Conservation (phyloP, 2,797 vertebrate species). For the Helicolenus hilgendorfi region DNA sequence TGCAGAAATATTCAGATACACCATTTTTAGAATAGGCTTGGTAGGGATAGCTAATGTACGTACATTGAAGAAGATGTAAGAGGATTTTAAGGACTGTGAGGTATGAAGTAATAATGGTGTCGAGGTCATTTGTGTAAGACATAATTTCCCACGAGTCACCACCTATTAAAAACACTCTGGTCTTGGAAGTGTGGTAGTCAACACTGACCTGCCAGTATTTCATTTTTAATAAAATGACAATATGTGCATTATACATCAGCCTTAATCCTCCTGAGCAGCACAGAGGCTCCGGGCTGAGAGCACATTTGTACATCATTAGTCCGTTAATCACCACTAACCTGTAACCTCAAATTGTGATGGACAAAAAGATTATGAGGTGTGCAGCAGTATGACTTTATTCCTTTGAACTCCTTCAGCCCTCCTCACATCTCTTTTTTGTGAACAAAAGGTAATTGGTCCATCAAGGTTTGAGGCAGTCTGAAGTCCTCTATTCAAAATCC, state of each 20-base stretch:
- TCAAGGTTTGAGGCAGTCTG: background rate
- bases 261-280: background rate
- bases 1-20: too few species aligned
- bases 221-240: conserved; percentile 14
- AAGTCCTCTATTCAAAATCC: background rate
- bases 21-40: too few species aligned
- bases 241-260: background rate
- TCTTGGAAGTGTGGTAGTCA: background rate
- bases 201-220: background rate
- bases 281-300: background rate
- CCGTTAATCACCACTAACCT: conserved; percentile 56
- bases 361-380: conserved; percentile 41
- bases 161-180: background rate
- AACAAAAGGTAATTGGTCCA: conserved; percentile 15
- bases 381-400: background rate
- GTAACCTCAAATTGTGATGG: conserved; percentile 34
- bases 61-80: background rate
- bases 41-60: too few species aligned
- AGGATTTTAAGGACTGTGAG: background rate
- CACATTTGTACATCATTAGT: conserved; percentile 44
- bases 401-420: conserved; percentile 23
- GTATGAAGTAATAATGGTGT: background rate
- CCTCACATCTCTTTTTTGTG: background rate
- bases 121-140: background rate
- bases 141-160: background rate